phyloP scores from a whole-genome alignment of 2,888 invertebrate species.

The Panorpa germanica region DNA sequence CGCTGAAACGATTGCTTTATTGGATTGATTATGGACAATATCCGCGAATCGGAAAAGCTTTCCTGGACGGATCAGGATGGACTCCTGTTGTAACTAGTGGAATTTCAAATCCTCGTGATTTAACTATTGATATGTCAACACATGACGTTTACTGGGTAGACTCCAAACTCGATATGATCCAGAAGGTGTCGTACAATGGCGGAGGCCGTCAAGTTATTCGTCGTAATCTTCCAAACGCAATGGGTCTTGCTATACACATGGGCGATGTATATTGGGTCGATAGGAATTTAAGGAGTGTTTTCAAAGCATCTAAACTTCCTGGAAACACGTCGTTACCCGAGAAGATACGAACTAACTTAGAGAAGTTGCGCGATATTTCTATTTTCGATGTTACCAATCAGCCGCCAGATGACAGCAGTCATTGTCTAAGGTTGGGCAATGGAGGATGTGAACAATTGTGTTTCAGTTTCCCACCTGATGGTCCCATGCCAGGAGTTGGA shows the following conservation, averaged over 20 bases:
- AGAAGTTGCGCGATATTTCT: conserved; percentile 73
- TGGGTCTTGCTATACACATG: conserved; percentile 77
- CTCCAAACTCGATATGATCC: conserved; percentile 83
- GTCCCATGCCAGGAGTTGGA: conserved; percentile 23
- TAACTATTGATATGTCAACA: conserved; percentile 81
- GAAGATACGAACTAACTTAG: conserved; percentile 62
- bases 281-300: conserved; percentile 68
- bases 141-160: conserved; percentile 98
- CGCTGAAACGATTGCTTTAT: conserved; percentile 77
- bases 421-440: conserved; percentile 55
- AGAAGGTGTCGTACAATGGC: conserved; percentile 72
- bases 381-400: conserved; percentile 83
- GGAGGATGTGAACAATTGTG: conserved; percentile 90
- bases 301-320: conserved; percentile 58
- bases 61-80: conserved; percentile 77
- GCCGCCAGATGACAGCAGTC: conserved; percentile 64
- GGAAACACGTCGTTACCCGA: conserved; percentile 52
- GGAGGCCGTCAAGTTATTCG: conserved; percentile 67
- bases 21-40: conserved; percentile 98
- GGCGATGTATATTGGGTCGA: conserved; percentile 89
- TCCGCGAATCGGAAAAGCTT: conserved; percentile 77
- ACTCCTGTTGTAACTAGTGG: conserved; percentile 71
- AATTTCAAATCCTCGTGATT: conserved; percentile 76
- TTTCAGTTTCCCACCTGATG: conserved; percentile 70
- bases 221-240: conserved; percentile 77